phyloP scores from a whole-genome alignment of 2,797 vertebrate genomes.

The Lindbergichthys nudifrons region DNA sequence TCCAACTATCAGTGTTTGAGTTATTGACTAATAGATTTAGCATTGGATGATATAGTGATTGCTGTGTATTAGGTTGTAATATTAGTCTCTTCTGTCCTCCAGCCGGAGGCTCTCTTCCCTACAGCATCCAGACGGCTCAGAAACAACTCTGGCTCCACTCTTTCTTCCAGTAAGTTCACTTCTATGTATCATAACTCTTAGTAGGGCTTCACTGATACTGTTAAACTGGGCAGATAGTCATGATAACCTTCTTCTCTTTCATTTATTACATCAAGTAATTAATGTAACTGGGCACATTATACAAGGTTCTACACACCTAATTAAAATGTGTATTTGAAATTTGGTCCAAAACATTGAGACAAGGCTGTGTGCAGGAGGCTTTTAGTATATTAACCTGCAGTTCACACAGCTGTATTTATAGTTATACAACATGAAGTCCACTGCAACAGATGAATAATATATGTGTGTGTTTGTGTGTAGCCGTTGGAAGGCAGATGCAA shows the following conservation, averaged over 20 bases:
- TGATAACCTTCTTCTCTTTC: not conserved
- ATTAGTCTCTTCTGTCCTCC: conserved; percentile 22
- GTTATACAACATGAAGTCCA: not conserved
- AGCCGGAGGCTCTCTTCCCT: conserved; percentile 98
- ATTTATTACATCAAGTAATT: not conserved
- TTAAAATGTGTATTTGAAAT: not conserved
- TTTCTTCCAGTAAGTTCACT: conserved; percentile 93
- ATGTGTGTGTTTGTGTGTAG: conserved; percentile 54
- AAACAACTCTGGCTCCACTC: conserved; percentile 96
- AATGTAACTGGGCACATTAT: not conserved
- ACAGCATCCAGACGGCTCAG: conserved; percentile 96
- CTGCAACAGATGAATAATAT: not conserved
- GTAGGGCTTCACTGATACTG: not conserved
- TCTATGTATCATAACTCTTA: not conserved
- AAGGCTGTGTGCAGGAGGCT: no score
- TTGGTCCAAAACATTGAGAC: not conserved
- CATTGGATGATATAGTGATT: not conserved
- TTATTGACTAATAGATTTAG: no score
- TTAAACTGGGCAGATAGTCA: not conserved
- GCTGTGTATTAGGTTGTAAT: conserved; percentile 1
- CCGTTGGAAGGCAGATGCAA: conserved; percentile 91
- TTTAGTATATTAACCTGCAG: not conserved
- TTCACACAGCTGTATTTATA: not conserved
- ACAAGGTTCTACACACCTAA: not conserved
- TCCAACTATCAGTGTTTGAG: no score